Evolutionary conservation across 1,140 invertebrate species (phyloP).

Genomic region (Drosophila malerkotliana): DNA sequence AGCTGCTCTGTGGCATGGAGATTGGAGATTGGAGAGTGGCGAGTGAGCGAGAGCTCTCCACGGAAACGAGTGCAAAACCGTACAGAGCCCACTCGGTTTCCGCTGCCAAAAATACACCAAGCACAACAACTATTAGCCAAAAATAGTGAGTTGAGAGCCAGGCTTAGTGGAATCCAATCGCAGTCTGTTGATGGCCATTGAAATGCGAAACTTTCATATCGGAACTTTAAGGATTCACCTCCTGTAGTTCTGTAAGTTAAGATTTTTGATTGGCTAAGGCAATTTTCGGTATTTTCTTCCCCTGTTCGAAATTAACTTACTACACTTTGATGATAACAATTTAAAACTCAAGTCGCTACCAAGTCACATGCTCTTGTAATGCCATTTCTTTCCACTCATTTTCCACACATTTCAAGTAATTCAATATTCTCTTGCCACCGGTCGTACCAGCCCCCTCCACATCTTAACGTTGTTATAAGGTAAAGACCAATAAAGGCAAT

Average conservation of each 20-base stretch:
- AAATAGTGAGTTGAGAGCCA: background rate
- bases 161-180: slow-evolving; percentile 13
- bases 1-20: slow-evolving; percentile 1
- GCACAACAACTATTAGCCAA: slow-evolving; percentile 11
- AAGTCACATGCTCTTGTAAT: slow-evolving; percentile 14
- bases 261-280: background rate
- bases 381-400: slow-evolving; percentile 44
- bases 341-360: slow-evolving; percentile 30
- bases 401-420: slow-evolving; percentile 49
- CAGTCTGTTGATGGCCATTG: background rate
- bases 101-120: slow-evolving; percentile 11
- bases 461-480: slow-evolving; percentile 49
- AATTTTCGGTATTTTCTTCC: background rate
- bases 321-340: slow-evolving; percentile 26
- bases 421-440: slow-evolving; percentile 34
- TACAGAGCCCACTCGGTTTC: slow-evolving; percentile 24
- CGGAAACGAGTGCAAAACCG: slow-evolving; percentile 31
- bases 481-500: slow-evolving; percentile 48
- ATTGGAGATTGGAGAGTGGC: slow-evolving; percentile 7
- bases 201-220: slow-evolving; percentile 6
- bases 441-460: background rate
- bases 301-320: slow-evolving; percentile 1
- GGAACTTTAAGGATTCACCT: background rate
- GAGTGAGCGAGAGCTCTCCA: slow-evolving; percentile 11
- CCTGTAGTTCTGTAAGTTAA: background rate